A percentile compares a stretch with the other conserved stretches of the same genome.
Conservation (phyloP, 2,797 vertebrate species). For the Gymnoscopelus microlampas region DNA sequence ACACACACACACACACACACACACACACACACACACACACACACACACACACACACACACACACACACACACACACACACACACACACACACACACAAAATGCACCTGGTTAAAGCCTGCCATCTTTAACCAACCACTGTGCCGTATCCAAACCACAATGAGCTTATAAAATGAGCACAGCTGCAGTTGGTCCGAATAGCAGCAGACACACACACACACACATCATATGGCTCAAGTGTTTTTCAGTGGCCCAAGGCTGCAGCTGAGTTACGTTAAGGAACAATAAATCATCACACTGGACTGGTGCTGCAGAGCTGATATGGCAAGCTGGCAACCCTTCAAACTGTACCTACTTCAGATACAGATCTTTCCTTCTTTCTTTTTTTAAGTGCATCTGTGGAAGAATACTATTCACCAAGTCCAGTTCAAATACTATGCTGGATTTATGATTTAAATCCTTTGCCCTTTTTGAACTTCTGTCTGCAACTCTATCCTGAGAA, state of each 20-base stretch:
- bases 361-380: background rate
- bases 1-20: background rate
- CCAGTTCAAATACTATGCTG: background rate
- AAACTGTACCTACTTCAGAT: background rate
- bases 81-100: constrained; percentile 22
- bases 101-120: constrained; percentile 57
- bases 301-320: background rate
- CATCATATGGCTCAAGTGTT: constrained; percentile 4
- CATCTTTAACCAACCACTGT: constrained; percentile 55
- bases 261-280: constrained; percentile 16
- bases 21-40: constrained; percentile 13
- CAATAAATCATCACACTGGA: constrained; percentile 3
- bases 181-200: constrained; percentile 39
- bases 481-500: constrained; percentile 9
- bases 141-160: constrained; percentile 42
- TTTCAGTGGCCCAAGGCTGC: constrained; percentile 8
- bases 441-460: background rate
- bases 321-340: background rate
- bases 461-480: background rate
- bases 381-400: background rate
- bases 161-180: constrained; percentile 63
- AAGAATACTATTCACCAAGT: background rate
- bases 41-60: constrained; percentile 4
- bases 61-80: constrained; percentile 15
- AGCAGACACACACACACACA: constrained; percentile 2